Conservation (phyloP, 2,113 vertebrate genomes). For the Peromyscus californicus region DNA sequence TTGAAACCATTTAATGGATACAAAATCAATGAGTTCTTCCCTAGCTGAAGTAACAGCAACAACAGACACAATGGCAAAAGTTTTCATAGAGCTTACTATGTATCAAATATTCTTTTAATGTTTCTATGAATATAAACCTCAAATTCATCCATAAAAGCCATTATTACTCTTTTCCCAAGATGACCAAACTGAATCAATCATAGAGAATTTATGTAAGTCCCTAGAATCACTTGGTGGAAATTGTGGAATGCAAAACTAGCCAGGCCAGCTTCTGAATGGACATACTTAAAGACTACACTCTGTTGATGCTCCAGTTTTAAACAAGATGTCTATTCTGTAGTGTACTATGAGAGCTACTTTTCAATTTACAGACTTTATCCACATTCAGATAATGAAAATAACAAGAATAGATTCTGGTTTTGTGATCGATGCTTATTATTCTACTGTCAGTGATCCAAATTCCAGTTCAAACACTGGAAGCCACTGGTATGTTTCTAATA, state of each 20-base stretch:
- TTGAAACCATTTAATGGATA: not conserved
- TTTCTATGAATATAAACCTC: not conserved
- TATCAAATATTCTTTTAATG: not conserved
- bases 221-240: not conserved
- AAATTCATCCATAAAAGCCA: not conserved
- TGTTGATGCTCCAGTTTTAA: constrained; percentile 28
- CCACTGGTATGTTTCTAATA: constrained; percentile 78
- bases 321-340: constrained; percentile 26
- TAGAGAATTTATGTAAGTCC: not conserved
- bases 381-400: constrained; percentile 67
- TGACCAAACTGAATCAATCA: constrained; percentile 39
- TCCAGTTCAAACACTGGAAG: constrained; percentile 73
- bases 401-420: constrained; percentile 68
- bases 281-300: not conserved
- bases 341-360: constrained; percentile 56
- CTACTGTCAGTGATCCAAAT: constrained; percentile 71
- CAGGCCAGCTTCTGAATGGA: not conserved
- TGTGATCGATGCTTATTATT: constrained; percentile 72
- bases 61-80: not conserved
- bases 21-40: not conserved
- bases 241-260: not conserved
- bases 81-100: not conserved
- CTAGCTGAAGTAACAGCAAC: not conserved
- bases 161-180: not conserved
- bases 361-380: constrained; percentile 57